A percentile compares a stretch with the other conserved stretches of the same genome.
Evolutionary conservation across 2,888 invertebrate genomes (phyloP).

Genomic region (Trissolcus japonicus): DNA sequence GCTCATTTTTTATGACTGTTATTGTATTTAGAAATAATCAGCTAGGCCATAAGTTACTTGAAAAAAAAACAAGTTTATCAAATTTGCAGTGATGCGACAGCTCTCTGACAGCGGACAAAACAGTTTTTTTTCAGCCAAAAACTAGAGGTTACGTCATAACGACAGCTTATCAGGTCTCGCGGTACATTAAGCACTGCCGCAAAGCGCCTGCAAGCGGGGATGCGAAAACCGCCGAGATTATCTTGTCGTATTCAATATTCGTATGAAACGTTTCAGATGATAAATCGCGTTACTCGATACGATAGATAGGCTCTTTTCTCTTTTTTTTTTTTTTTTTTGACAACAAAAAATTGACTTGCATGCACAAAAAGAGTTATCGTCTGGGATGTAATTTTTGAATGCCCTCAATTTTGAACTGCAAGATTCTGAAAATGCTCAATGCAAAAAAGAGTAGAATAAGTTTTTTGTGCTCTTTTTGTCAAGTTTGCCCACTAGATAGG

Average conservation of each 20-base stretch:
- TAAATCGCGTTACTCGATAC: slow-evolving; percentile 70
- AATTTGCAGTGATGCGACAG: neutral
- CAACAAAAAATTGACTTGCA: slow-evolving; percentile 3
- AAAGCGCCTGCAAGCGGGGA: slow-evolving; percentile 54
- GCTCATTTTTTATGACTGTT: too few species aligned
- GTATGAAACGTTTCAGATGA: slow-evolving; percentile 74
- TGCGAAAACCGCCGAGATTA: slow-evolving; percentile 69
- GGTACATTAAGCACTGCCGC: slow-evolving; percentile 75
- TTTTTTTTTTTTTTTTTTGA: slow-evolving; percentile 27
- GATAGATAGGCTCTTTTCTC: too few species aligned
- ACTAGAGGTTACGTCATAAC: slow-evolving; percentile 69
- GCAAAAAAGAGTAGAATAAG: too few species aligned
- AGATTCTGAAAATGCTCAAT: neutral
- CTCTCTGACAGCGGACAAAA: slow-evolving; percentile 18
- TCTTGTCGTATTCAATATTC: slow-evolving; percentile 77
- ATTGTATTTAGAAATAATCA: too few species aligned
- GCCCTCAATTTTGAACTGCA: too few species aligned
- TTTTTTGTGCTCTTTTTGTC: slow-evolving; percentile 3
- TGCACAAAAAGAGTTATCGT: slow-evolving; percentile 27
- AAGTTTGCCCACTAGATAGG: slow-evolving; percentile 17
- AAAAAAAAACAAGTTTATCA: neutral
- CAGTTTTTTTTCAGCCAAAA: slow-evolving; percentile 60
- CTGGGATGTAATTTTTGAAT: neutral
- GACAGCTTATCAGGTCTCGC: slow-evolving; percentile 74
- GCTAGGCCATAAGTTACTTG: neutral